Conservation (phyloP, 2,113 vertebrate species). For the Oreochromis aureus region DNA sequence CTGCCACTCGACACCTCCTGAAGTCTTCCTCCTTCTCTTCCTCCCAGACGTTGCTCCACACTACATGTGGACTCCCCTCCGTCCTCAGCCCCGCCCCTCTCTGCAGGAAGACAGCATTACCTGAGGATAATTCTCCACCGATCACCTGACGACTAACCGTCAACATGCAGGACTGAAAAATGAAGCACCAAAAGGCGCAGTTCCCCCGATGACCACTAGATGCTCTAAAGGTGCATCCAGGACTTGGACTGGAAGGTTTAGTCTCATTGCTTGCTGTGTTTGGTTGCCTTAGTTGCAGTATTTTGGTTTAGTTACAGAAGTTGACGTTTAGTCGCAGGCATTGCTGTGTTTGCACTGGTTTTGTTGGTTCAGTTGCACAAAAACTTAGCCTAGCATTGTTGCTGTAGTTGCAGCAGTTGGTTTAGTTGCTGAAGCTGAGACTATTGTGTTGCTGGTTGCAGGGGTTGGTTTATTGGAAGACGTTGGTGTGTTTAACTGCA, state of each 20-base stretch:
- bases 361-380: background rate
- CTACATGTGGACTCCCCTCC: background rate
- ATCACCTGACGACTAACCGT: background rate
- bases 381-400: background rate
- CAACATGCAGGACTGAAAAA: background rate
- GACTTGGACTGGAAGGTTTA: background rate
- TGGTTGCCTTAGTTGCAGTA: background rate
- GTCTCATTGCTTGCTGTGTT: background rate
- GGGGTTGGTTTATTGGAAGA: background rate
- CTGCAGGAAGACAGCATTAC: constrained; percentile 2
- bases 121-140: background rate
- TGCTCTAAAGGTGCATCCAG: background rate
- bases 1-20: constrained; percentile 14
- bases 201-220: background rate
- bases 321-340: background rate
- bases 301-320: background rate
- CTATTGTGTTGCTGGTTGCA: background rate
- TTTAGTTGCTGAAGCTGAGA: background rate
- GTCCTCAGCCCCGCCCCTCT: background rate
- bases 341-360: background rate
- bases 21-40: constrained; percentile 32
- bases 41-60: constrained; percentile 17
- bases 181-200: background rate
- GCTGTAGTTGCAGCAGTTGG: background rate
- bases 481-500: background rate